Conservation (phyloP, 1,140 invertebrate species). For the Diorhabda elongata region DNA sequence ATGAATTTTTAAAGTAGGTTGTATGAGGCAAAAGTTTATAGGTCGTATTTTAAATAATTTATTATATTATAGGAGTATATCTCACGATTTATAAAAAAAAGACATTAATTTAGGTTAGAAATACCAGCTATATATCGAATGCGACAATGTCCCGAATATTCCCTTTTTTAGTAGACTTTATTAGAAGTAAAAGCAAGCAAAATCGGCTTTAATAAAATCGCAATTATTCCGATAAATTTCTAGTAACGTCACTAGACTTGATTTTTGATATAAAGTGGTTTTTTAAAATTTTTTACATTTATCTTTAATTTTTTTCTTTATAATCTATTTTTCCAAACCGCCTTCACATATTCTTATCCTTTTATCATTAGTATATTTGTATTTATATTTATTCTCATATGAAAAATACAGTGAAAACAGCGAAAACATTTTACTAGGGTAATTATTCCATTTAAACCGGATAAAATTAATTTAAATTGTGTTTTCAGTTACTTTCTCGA, state of each 20-base stretch:
- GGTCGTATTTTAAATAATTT: too few species aligned
- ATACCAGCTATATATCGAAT: too few species aligned
- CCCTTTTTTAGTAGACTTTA: neutral
- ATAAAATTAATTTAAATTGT: too few species aligned
- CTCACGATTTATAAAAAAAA: conserved; percentile 34
- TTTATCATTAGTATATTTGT: neutral
- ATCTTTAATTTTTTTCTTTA: too few species aligned
- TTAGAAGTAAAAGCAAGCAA: neutral
- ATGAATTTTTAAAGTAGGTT: too few species aligned
- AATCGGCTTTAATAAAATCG: neutral
- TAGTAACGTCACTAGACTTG: too few species aligned
- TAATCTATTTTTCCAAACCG: neutral
- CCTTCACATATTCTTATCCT: neutral
- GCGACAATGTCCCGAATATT: neutral
- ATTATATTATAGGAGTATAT: too few species aligned
- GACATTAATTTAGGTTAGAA: neutral
- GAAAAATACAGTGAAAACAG: neutral
- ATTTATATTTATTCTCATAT: neutral
- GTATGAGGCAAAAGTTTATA: too few species aligned
- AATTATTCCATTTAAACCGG: too few species aligned
- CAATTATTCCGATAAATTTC: neutral
- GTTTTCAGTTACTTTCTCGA: too few species aligned
- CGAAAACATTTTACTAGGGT: neutral
- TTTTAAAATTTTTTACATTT: too few species aligned
- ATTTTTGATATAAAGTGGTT: too few species aligned